phyloP scores from a whole-genome alignment of 2,113 vertebrate species.

The Eonycteris spelaea region DNA sequence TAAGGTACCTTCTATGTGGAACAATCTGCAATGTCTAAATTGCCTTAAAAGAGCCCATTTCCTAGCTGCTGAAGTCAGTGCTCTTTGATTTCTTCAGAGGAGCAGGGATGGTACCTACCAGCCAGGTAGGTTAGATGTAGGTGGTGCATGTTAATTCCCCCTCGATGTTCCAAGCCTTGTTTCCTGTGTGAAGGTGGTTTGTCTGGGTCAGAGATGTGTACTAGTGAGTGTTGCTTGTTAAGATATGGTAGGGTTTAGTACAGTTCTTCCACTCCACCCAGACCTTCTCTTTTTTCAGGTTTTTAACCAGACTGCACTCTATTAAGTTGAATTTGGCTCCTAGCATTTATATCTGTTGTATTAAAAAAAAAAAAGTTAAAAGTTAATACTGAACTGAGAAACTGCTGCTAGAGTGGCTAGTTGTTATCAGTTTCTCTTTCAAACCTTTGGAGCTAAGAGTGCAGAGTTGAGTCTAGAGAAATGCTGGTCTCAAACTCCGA shows the following conservation, averaged over 20 bases:
- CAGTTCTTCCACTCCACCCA: background rate
- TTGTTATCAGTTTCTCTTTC: constrained; percentile 59
- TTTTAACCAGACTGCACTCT: constrained; percentile 77
- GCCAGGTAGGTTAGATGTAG: constrained; percentile 67
- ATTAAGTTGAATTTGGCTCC: constrained; percentile 65
- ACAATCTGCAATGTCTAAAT: constrained; percentile 84
- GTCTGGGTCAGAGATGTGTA: constrained; percentile 53
- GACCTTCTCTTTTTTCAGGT: constrained; percentile 51
- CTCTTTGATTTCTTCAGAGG: constrained; percentile 72
- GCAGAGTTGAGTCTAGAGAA: constrained; percentile 45
- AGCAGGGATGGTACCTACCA: constrained; percentile 76
- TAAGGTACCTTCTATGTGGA: constrained; percentile 78
- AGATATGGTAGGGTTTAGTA: constrained; percentile 73
- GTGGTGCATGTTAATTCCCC: constrained; percentile 57
- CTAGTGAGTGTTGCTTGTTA: constrained; percentile 42
- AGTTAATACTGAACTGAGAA: constrained; percentile 34
- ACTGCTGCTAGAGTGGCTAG: constrained; percentile 16
- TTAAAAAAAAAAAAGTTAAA: constrained; percentile 6
- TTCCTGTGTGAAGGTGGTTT: constrained; percentile 57
- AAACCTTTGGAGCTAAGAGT: constrained; percentile 28
- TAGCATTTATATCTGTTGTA: constrained; percentile 68
- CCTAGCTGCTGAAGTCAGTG: constrained; percentile 79
- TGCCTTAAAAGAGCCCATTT: constrained; percentile 86
- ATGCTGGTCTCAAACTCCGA: constrained; percentile 36
- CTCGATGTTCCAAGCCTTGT: constrained; percentile 23